Percentiles rank a stretch among this genome's conserved stretches.
phyloP scores from a whole-genome alignment of 2,113 vertebrate species.

The Aegithalos caudatus region DNA sequence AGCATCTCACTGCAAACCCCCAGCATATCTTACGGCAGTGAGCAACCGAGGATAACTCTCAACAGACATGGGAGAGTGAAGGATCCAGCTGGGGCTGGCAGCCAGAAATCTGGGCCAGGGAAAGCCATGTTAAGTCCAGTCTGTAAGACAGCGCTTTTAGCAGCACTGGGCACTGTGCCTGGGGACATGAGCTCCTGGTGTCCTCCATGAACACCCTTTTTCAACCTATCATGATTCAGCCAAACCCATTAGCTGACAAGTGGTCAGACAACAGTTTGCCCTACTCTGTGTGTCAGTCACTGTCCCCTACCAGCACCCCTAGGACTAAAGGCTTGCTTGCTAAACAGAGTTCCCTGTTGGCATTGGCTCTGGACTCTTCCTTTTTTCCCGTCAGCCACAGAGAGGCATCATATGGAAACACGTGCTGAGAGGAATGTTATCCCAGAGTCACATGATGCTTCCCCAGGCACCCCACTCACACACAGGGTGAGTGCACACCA shows the following conservation, averaged over 20 bases:
- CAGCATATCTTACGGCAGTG: not conserved
- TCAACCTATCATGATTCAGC: not conserved
- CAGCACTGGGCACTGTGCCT: not conserved
- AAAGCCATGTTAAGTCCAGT: not conserved
- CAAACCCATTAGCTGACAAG: not conserved
- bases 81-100: not conserved
- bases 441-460: not conserved
- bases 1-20: not conserved
- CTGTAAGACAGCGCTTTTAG: not conserved
- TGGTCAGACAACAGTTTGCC: not conserved
- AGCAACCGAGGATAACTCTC: not conserved
- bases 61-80: not conserved
- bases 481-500: not conserved
- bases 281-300: not conserved
- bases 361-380: not conserved
- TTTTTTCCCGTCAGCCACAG: not conserved
- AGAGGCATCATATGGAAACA: not conserved
- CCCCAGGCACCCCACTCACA: not conserved
- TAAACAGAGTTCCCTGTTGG: not conserved
- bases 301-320: not conserved
- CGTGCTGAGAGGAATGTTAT: not conserved
- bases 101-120: not conserved
- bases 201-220: not conserved
- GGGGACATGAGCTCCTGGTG: accelerated
- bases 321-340: not conserved